Conservation (phyloP, 2,797 vertebrate species). For the Sciurus carolinensis region DNA sequence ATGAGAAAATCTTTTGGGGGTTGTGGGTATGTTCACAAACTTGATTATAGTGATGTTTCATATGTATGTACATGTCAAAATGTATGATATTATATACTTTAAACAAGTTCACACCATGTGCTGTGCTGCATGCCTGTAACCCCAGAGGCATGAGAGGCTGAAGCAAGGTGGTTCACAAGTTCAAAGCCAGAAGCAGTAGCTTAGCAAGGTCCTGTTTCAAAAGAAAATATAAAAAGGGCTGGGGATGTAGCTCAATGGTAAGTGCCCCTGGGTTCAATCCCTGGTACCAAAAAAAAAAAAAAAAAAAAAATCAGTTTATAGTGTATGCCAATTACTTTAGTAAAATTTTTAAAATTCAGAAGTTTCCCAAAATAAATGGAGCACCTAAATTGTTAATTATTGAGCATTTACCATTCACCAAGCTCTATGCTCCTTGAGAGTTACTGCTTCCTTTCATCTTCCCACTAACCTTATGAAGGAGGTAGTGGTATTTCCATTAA, state of each 20-base stretch:
- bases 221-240: too few relatives aligned
- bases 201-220: too few relatives aligned
- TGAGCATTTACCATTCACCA: neutral
- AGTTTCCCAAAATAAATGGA: neutral
- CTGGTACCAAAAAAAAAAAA: too few relatives aligned
- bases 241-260: too few relatives aligned
- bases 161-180: too few relatives aligned
- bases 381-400: neutral
- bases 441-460: slow-evolving; percentile 9
- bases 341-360: neutral
- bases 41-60: slow-evolving; percentile 3
- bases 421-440: neutral
- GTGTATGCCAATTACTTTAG: neutral
- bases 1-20: neutral
- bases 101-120: neutral
- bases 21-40: neutral
- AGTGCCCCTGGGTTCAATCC: too few relatives aligned
- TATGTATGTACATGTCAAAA: neutral
- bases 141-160: too few relatives aligned
- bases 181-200: too few relatives aligned
- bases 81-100: neutral
- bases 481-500: neutral
- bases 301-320: slow-evolving; percentile 13
- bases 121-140: too few relatives aligned
- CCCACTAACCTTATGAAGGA: neutral